A percentile compares a stretch with the other conserved stretches of the same genome.
Conservation (phyloP, 2,888 invertebrate species). For the Athripsodes cinereus region DNA sequence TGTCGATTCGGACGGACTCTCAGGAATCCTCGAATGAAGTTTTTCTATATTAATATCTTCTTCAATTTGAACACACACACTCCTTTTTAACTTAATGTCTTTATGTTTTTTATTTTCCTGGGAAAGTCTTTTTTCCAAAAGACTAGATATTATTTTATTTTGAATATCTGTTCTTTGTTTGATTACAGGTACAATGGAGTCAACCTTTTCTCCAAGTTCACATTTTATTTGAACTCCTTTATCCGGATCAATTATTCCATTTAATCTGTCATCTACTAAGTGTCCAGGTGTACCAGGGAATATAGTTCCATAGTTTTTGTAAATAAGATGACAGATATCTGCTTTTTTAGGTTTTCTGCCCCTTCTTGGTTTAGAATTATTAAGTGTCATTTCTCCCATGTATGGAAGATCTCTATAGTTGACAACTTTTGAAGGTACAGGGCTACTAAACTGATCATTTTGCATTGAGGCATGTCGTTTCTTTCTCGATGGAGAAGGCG, state of each 20-base stretch:
- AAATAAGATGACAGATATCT: conserved; percentile 85
- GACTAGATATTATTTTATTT: conserved; percentile 62
- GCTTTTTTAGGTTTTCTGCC: conserved; percentile 89
- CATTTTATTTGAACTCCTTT: conserved; percentile 30
- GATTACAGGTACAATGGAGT: conserved; percentile 29
- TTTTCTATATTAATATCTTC: conserved; percentile 32
- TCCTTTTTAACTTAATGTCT: conserved; percentile 29
- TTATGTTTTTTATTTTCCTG: conserved; percentile 55
- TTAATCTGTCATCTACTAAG: conserved; percentile 42
- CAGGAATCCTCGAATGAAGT: conserved; percentile 36
- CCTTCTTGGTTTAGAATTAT: conserved; percentile 78
- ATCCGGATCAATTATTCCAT: conserved; percentile 33
- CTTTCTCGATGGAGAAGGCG: conserved; percentile 24
- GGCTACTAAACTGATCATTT: conserved; percentile 37
- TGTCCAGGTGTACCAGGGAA: conserved; percentile 67
- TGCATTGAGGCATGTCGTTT: conserved; percentile 28
- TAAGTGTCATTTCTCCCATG: conserved; percentile 88
- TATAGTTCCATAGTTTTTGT: conserved; percentile 86
- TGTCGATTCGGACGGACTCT: conserved; percentile 37
- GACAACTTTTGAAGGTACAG: conserved; percentile 47
- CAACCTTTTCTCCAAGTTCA: conserved; percentile 28
- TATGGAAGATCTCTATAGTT: conserved; percentile 81
- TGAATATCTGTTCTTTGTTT: conserved; percentile 58
- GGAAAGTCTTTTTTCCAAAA: conserved; percentile 63
- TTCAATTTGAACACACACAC: conserved; percentile 13